Evolutionary conservation across 2,797 vertebrate species (phyloP), one percentile per base, ranked within the genome.

Genomic region (Chelon auratus): DNA sequence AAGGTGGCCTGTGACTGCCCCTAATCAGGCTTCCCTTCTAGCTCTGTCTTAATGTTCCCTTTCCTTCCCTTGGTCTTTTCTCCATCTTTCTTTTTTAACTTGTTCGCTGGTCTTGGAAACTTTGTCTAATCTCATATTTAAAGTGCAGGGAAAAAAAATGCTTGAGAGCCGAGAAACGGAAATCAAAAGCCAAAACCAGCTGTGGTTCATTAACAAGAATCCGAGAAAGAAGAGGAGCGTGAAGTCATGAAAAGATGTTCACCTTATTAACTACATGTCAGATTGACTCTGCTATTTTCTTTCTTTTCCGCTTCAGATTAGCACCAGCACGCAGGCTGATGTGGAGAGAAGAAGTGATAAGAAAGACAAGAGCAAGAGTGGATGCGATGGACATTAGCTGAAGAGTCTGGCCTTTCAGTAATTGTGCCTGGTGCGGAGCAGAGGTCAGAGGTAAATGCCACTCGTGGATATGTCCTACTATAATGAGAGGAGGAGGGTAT

Each of bases 371-470:
- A 69, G 72, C 63, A 36, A 54, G 61, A 56, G 54, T 13, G 51
- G 68, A 83, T 26, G 58, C 90, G 89, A 92, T 89, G 91, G 91
- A 91, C 89, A 84, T 75, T 76, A 47, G 15, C 80, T 82, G 76
- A 85, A 77, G 85, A 90, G 81, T 57, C 69, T 91, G 90, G 85
- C 90, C 93, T 93, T 93, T 93, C 83, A 72, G 81, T 93, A 93
- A 93, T 93, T 90, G 91, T 80, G 70, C 83, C 78, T 70, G 81
- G 76, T 1, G 68, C 17, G 53, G 91, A 91, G 86, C 91, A 92
- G 88, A 93, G 87, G 89, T 88, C 87, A 92, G 73, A 92, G 90
- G 90, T 92, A 93, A 93, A 93, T 92, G 88, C 88, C 92, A 91
- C 85, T 86, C 13, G 72, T 87, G 77, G 72, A 85, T 77, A 69